Base-by-base conservation (phyloP, 2,888 invertebrate genomes). In the Andrena camellia region DNA sequence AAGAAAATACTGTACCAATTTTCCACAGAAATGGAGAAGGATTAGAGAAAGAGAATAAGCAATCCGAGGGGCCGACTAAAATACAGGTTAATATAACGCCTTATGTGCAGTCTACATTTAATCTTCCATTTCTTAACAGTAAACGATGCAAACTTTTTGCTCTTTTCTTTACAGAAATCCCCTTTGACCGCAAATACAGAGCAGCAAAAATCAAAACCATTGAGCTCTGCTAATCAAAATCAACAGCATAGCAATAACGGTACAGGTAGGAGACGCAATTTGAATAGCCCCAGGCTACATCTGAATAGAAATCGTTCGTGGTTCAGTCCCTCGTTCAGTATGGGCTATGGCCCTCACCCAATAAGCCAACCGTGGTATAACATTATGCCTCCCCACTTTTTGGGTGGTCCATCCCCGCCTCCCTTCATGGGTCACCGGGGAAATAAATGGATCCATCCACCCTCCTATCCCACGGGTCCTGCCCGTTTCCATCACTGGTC, bases 401-500 rank as follows among this genome's bases (percentile, higher is more conserved):
- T 93, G 69, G 90, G 92, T 78, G 93, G 93, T 13, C 93, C 93
- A 42, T 93, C 93, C 8, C 91, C 93, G 20, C 93, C 93, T n/a
- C 93, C 93, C n/a, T 93, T 93, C 62, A 91, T 93, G 73, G 91
- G 92, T 64, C 93, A 92, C 66, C 89, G 93, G 57, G 92, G 90
- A 50, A 93, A 90, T 79, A 93, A 93, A 81, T 93, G 93, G 93
- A 86, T 92, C 29, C 92, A 93, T 84, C 93, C 92, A 60, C 88
- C 92, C 60, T 92, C 93, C 71, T 93, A 92, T 85, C 90, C 93
- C 20, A 86, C 91, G 76, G 93, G 93, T 84, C 92, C 93, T 42
- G 88, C 93, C 62, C 93, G 93, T 90, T 93, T 93, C 81, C 93
- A 93, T 70, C 93, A 93, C 67, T 93, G 93, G 93, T 92, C 93